A percentile compares a stretch with the other conserved stretches of the same genome.
Evolutionary conservation across 2,888 invertebrate species (phyloP).

Genomic region (Thumatha senex): DNA sequence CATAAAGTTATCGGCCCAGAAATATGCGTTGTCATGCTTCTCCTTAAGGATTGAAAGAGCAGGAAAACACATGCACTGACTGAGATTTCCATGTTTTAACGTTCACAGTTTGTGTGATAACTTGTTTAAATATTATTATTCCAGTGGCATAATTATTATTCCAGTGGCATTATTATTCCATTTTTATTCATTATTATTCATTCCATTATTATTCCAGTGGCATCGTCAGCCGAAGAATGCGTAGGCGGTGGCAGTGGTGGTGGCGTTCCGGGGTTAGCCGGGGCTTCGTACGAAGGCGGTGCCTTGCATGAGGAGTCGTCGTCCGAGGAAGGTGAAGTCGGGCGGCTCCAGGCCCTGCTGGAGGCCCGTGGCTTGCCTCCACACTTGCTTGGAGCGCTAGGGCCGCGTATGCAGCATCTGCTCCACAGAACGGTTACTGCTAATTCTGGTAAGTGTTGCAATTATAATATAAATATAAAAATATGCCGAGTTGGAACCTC

Average conservation of each 20-base stretch:
- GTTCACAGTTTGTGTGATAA: no score
- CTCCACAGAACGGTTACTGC: constrained; percentile 97
- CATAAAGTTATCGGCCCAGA: no score
- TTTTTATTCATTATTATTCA: no score
- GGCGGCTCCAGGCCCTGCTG: constrained; percentile 95
- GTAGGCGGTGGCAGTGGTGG: constrained; percentile 43
- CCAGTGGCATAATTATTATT: no score
- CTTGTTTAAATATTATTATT: no score
- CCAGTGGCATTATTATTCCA: no score
- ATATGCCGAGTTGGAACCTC: neutral
- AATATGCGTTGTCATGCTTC: no score
- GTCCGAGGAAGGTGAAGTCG: constrained; percentile 96
- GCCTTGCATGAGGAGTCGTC: constrained; percentile 72
- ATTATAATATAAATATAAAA: neutral
- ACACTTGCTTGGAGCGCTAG: constrained; percentile 97
- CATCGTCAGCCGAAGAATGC: constrained; percentile 69
- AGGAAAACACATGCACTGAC: no score
- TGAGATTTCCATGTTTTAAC: no score
- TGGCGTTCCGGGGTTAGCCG: constrained; percentile 51
- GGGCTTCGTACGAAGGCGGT: constrained; percentile 50
- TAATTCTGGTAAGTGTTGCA: constrained; percentile 59
- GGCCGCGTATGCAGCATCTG: constrained; percentile 98
- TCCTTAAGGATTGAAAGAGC: no score
- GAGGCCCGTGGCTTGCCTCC: constrained; percentile 98
- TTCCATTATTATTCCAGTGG: no score